Conservation (phyloP, 2,888 invertebrate genomes). For the Lacanobia wlatinum region DNA sequence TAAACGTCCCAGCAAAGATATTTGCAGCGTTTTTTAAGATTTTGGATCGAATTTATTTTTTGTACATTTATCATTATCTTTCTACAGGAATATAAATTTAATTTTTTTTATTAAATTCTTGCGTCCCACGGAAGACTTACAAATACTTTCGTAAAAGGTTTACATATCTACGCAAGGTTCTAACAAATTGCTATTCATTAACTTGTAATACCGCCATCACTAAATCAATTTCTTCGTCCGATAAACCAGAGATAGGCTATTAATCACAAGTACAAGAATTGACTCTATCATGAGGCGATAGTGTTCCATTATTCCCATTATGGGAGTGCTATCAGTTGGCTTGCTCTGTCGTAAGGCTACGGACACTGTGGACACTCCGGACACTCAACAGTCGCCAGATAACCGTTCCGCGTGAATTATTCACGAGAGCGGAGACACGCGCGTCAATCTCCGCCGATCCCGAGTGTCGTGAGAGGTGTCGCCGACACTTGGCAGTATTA, state of each 20-base stretch:
- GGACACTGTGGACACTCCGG: conserved; percentile 50
- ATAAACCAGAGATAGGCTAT: conserved; percentile 54
- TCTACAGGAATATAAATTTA: too few species aligned
- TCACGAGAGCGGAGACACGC: conserved; percentile 66
- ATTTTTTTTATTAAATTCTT: background rate
- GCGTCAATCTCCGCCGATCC: conserved; percentile 68
- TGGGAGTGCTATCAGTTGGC: conserved; percentile 50
- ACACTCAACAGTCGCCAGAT: conserved; percentile 62
- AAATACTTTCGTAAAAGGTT: conserved; percentile 31
- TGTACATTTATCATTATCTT: background rate
- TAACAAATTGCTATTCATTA: conserved; percentile 52
- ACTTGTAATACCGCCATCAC: conserved; percentile 44
- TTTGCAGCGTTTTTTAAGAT: conserved; percentile 9
- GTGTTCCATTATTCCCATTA: conserved; percentile 64
- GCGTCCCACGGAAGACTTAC: conserved; percentile 1
- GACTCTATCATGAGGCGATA: conserved; percentile 61
- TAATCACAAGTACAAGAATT: conserved; percentile 61
- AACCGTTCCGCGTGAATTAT: conserved; percentile 71
- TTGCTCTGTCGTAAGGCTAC: conserved; percentile 34
- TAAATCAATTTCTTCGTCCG: conserved; percentile 47
- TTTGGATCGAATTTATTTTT: background rate
- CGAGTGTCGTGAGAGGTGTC: conserved; percentile 62
- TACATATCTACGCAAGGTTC: conserved; percentile 41
- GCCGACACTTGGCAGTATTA: conserved; percentile 66
- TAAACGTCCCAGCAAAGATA: conserved; percentile 12